A percentile compares a stretch with the other conserved stretches of the same genome.
phyloP scores from a whole-genome alignment of 30 jellyfish, hydroid and myxozoan species.

The Hydractinia symbiolongicarpus region DNA sequence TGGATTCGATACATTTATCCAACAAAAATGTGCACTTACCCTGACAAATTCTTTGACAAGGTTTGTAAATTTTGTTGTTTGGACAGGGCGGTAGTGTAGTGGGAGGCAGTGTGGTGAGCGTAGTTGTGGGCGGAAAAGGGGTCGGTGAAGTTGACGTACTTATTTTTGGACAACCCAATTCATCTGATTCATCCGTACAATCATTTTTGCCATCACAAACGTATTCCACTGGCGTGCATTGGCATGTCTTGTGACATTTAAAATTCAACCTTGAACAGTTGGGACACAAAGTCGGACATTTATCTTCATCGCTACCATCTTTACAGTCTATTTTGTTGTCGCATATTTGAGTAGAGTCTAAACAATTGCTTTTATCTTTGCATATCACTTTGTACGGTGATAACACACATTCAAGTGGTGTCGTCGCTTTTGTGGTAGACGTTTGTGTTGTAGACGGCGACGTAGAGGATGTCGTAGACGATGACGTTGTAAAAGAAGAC shows the following conservation, averaged over 20 bases:
- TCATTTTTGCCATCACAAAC: slow-evolving; percentile 60
- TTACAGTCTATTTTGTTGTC: slow-evolving; percentile 25
- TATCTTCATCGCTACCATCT: slow-evolving; percentile 34
- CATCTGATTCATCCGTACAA: slow-evolving; percentile 62
- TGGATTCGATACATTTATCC: slow-evolving; percentile 15
- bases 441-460: not conserved
- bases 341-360: slow-evolving; percentile 27
- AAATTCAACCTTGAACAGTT: slow-evolving; percentile 23
- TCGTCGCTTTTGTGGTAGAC: slow-evolving; percentile 17
- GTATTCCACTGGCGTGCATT: slow-evolving; percentile 23
- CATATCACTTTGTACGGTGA: slow-evolving; percentile 27
- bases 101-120: slow-evolving; percentile 17
- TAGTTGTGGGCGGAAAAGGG: too few relatives aligned
- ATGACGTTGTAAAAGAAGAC: too few relatives aligned
- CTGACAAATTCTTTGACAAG: slow-evolving; percentile 38
- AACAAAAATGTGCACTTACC: slow-evolving; percentile 43
- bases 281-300: slow-evolving; percentile 45
- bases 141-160: slow-evolving; percentile 14
- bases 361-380: slow-evolving; percentile 16
- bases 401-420: not conserved
- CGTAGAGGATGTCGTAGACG: not conserved
- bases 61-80: slow-evolving; percentile 39
- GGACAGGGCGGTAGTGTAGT: slow-evolving; percentile 40
- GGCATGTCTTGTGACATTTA: slow-evolving; percentile 37
- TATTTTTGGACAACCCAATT: slow-evolving; percentile 27